These are phyloP conservation scores for Emydocephalus ijimae DNA, from an alignment of 2,113 vertebrate genomes.

Conservation along the genomic window DNA sequence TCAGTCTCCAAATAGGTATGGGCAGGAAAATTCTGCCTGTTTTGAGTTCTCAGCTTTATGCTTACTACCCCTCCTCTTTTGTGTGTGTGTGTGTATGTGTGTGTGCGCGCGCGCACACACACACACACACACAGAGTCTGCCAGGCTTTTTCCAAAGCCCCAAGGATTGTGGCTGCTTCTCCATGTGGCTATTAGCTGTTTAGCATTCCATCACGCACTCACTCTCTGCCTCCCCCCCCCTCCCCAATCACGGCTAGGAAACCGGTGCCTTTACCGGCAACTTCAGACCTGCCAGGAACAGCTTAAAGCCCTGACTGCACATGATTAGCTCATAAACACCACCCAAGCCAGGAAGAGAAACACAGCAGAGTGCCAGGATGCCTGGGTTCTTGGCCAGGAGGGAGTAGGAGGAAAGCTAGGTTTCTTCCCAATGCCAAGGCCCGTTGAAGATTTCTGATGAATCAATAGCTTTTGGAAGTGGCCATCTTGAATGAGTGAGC, in stretches of 20 bases:
- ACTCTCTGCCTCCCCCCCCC: not conserved
- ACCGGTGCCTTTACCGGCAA: constrained; percentile 33
- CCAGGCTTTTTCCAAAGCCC: constrained; percentile 14
- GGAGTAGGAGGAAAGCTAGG: not conserved
- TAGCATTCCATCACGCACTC: constrained; percentile 33
- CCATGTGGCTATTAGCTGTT: constrained; percentile 12
- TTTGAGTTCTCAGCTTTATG: not conserved
- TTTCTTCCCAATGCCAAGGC: not conserved
- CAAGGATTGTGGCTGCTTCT: not conserved
- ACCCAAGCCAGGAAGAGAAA: constrained; percentile 28
- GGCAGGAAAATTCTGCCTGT: not conserved
- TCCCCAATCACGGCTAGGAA: constrained; percentile 29
- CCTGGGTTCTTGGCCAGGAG: constrained; percentile 19
- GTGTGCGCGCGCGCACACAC: fast-evolving
- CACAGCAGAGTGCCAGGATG: constrained; percentile 9
- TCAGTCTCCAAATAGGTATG: not conserved
- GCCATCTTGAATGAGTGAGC: not conserved
- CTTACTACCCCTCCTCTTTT: not conserved
- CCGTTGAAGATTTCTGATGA: not conserved
- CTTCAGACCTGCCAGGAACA: constrained; percentile 40
- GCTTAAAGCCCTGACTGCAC: constrained; percentile 31
- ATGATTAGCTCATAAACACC: constrained; percentile 39
- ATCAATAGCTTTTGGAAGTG: not conserved
- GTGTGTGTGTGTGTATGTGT: no score
- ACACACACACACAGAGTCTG: not conserved